Evolutionary conservation across 1,140 invertebrate genomes (phyloP), one percentile per base, ranked within the genome.

Genomic region (Leptestheria dahalacensis): DNA sequence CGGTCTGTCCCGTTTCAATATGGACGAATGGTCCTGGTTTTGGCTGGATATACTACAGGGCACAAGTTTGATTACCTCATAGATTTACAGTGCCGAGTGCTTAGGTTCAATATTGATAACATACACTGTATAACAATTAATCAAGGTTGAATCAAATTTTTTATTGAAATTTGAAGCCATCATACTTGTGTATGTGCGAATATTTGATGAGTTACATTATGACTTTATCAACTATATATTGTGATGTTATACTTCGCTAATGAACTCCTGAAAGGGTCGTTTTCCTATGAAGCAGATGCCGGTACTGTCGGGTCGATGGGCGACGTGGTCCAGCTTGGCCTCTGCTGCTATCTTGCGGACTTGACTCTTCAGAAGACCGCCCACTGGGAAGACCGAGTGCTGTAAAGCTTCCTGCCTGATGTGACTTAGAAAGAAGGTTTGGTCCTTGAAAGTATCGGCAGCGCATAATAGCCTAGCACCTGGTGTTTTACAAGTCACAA

Each of bases 271-370:
- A 66, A 81, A 82, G 52, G 77, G 72, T 65, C 76, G 69, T 57
- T 72, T 72, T 3, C 95, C 95, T 68, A 98, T 89, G 71, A 97
- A 97, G 74, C 94, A 98, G 65, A 98, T 96, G 18, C 95, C 94
- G 69, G 86, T 90, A 68, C 91, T 96, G 74, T 97, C 93, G 68
- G 79, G 86, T 67, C 94, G 97, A 21, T 75, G 73, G n/a, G 82
- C 81, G 63, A 97, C 77, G 64, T 77, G 76, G 10, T 82, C 69
- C 51, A 97, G 74, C 1, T 82, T 82, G 70, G 82, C 77, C 62
- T 80, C 70, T 51, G 67, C 64, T 9, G 93, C 94, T 25, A 97
- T 81, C 62, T 80, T 67, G 73, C 89, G 89, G 0, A 97, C 89
- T 68, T 85, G 71, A 33, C 63, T 68, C 73, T 97, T 97, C 0